Evolutionary conservation across 2,888 invertebrate species (phyloP).

Genomic region (Cephonodes hylas): DNA sequence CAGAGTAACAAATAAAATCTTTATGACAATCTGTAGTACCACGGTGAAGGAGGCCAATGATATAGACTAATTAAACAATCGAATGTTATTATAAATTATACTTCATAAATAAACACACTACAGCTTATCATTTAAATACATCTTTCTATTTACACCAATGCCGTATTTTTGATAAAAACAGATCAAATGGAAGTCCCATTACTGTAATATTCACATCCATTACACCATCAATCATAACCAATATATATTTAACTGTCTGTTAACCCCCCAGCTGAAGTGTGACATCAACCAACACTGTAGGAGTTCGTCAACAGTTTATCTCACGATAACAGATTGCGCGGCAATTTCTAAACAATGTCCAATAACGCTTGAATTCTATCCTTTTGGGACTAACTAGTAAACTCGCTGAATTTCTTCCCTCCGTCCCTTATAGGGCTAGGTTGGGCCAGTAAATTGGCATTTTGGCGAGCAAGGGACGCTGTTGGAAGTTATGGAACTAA

Average conservation of each 20-base stretch:
- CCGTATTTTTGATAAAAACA: too few relatives aligned
- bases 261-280: background rate
- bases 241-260: background rate
- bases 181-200: too few relatives aligned
- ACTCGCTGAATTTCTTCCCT: constrained; percentile 12
- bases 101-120: too few relatives aligned
- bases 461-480: background rate
- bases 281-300: background rate
- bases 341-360: constrained; percentile 14
- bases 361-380: constrained; percentile 13
- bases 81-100: too few relatives aligned
- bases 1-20: too few relatives aligned
- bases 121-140: too few relatives aligned
- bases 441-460: background rate
- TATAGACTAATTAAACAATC: too few relatives aligned
- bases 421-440: background rate
- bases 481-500: too few relatives aligned
- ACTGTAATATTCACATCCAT: too few relatives aligned
- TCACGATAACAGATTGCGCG: constrained; percentile 8
- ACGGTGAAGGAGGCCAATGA: too few relatives aligned
- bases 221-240: background rate
- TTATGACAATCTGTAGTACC: too few relatives aligned
- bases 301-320: constrained; percentile 11
- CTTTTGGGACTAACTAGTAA: constrained; percentile 11
- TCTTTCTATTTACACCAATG: too few relatives aligned